Evolutionary conservation across 2,888 invertebrate genomes (phyloP).

Genomic region (Toxonevra muliebris): DNA sequence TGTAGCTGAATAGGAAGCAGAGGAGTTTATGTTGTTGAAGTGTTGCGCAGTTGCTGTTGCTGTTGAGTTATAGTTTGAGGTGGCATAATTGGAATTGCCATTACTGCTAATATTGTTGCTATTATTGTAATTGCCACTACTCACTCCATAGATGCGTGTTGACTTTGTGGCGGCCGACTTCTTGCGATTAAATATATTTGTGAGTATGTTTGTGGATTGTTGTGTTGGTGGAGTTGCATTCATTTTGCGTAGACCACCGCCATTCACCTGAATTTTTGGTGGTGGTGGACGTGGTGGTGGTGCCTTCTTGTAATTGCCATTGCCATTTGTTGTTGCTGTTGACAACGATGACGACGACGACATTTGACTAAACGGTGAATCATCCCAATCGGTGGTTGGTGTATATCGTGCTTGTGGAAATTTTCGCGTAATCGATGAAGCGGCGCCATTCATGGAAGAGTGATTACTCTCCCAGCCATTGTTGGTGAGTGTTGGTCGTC

Average conservation of each 20-base stretch:
- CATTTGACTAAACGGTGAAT: slow-evolving; percentile 51
- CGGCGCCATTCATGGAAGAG: slow-evolving; percentile 26
- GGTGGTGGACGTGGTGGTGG: slow-evolving; percentile 65
- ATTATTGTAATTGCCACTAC: slow-evolving; percentile 47
- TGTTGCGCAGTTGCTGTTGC: slow-evolving; percentile 17
- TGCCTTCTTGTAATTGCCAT: slow-evolving; percentile 53
- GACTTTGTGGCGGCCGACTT: slow-evolving; percentile 46
- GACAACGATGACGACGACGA: slow-evolving; percentile 13
- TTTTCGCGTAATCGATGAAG: slow-evolving; percentile 56
- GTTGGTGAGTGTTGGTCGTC: slow-evolving; percentile 29
- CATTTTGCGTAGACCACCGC: slow-evolving; percentile 41
- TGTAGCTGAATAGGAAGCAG: not conserved
- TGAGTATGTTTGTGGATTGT: slow-evolving; percentile 57
- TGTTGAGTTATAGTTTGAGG: slow-evolving; percentile 24
- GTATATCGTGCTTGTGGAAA: slow-evolving; percentile 62
- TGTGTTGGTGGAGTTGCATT: slow-evolving; percentile 44
- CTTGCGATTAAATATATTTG: slow-evolving; percentile 61
- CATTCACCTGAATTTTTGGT: slow-evolving; percentile 52
- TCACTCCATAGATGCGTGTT: slow-evolving; percentile 54
- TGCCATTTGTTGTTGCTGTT: slow-evolving; percentile 29
- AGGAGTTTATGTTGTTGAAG: slow-evolving; percentile 20
- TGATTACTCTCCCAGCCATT: slow-evolving; percentile 1
- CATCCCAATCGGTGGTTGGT: slow-evolving; percentile 63
- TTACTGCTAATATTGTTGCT: slow-evolving; percentile 14
- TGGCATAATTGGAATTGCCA: not conserved